phyloP scores from a whole-genome alignment of 2,113 vertebrate genomes.

The Neotragus pygmaeus region DNA sequence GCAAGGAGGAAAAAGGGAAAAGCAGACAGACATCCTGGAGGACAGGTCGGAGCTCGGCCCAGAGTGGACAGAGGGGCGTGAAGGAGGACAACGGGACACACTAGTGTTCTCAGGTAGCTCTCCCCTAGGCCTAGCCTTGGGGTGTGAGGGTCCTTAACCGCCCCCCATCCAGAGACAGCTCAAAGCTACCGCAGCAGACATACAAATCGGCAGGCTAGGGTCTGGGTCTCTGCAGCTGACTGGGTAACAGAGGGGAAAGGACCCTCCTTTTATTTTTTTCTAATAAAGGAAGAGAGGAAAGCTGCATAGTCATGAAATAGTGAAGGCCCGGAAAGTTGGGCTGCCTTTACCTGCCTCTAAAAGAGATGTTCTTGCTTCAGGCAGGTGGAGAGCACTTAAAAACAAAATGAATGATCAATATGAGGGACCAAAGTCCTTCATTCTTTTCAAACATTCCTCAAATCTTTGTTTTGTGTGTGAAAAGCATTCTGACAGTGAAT shows the following conservation, averaged over 20 bases:
- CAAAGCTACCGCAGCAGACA: background rate
- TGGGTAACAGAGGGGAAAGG: background rate
- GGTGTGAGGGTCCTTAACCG: background rate
- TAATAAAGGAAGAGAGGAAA: constrained; percentile 38
- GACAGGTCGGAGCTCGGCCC: background rate
- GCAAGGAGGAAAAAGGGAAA: background rate
- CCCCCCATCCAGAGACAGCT: background rate
- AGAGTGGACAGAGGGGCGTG: background rate
- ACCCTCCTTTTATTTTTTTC: background rate
- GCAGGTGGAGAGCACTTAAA: constrained; percentile 60
- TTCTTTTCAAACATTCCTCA: constrained; percentile 57
- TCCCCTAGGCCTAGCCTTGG: background rate
- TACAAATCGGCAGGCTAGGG: background rate
- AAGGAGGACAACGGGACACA: background rate
- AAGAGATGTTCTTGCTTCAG: constrained; percentile 60
- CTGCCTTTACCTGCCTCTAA: constrained; percentile 61
- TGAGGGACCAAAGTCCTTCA: constrained; percentile 36
- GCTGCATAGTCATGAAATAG: constrained; percentile 50
- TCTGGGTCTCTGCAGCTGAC: background rate
- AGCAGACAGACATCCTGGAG: background rate
- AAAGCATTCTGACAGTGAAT: constrained; percentile 34
- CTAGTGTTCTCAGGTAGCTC: background rate
- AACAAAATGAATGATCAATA: constrained; percentile 63
- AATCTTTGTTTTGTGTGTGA: constrained; percentile 1
- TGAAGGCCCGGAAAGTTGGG: constrained; percentile 40